These are phyloP conservation scores for Teleopsis dalmanni DNA, from an alignment of 1,140 invertebrate species.

Conservation along the genomic window DNA sequence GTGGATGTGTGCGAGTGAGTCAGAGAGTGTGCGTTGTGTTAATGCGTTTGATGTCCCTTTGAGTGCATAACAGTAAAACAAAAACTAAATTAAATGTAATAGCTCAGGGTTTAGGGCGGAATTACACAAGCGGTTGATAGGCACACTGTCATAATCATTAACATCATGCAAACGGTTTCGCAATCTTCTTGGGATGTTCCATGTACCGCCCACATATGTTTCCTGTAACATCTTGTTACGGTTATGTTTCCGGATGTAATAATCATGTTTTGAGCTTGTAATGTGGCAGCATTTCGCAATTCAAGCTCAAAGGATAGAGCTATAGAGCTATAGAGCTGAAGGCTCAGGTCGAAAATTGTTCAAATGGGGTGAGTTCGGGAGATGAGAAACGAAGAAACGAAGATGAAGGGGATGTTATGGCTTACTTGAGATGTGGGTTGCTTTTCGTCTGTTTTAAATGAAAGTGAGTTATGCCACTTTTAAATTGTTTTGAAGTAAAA, in stretches of 20 bases:
- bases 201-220: background rate
- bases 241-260: constrained; percentile 41
- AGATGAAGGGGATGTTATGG: background rate
- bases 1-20: too few relatives aligned
- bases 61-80: constrained; percentile 20
- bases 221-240: constrained; percentile 1
- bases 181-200: background rate
- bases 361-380: too few relatives aligned
- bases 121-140: constrained; percentile 13
- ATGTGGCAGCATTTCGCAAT: too few relatives aligned
- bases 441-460: too few relatives aligned
- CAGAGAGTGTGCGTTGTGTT: too few relatives aligned
- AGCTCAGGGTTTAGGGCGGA: background rate
- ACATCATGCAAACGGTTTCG: background rate
- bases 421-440: background rate
- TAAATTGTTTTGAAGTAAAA: constrained; percentile 43
- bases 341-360: constrained; percentile 4
- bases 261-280: constrained; percentile 44
- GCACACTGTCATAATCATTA: constrained; percentile 44
- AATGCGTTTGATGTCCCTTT: constrained; percentile 11
- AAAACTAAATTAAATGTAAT: constrained; percentile 32
- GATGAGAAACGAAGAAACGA: background rate
- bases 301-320: constrained; percentile 4
- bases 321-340: background rate
- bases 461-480: constrained; percentile 10